Evolutionary conservation across 2,113 vertebrate genomes (phyloP), one percentile per base, ranked within the genome.

Genomic region (Oncorhynchus nerka): DNA sequence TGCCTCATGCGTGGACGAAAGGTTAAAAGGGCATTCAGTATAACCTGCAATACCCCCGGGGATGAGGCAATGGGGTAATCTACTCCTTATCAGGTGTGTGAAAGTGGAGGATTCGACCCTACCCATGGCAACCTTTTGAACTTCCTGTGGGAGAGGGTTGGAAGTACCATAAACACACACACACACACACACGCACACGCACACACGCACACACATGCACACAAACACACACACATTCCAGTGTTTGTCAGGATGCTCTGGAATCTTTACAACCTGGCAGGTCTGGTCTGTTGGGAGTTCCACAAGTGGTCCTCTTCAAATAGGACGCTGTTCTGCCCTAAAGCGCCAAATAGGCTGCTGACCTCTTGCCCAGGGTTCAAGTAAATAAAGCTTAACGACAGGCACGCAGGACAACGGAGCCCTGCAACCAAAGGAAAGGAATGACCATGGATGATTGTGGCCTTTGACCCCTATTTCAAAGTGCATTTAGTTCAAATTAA

Each of bases 211-310:
- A 8, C 34, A 39, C 0, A 51, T 4, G 4, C 11, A 19, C 49
- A 55, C 49, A 55, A 4, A 19, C 49, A 13, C 11, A 55, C 77
- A 84, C 69, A 57, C 79, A 74, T 64, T 64, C 74, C 73, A 19
- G 65, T 84, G 81, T 82, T 89, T 83, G 79, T 75, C 87, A 83
- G 85, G 75, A 85, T 72, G 70, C 77, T 48, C 82, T 86, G 84
- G 84, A 89, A 89, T 92, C 83, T 90, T 87, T 90, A 88, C 85
- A 81, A 83, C 88, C 84, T 83, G 71, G 86, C 84, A 85, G 74
- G 51, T 55, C 51, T 55, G 3, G 77, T 72, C 79, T 85, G 75
- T 70, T 66, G 77, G 82, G 85, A 88, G 87, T 86, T 89, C 84
- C 81, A 79, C 83, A 85, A 86, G 84, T 78, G 83, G 74, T 7